phyloP scores from a whole-genome alignment of 2,113 vertebrate species.

The Paralichthys olivaceus region DNA sequence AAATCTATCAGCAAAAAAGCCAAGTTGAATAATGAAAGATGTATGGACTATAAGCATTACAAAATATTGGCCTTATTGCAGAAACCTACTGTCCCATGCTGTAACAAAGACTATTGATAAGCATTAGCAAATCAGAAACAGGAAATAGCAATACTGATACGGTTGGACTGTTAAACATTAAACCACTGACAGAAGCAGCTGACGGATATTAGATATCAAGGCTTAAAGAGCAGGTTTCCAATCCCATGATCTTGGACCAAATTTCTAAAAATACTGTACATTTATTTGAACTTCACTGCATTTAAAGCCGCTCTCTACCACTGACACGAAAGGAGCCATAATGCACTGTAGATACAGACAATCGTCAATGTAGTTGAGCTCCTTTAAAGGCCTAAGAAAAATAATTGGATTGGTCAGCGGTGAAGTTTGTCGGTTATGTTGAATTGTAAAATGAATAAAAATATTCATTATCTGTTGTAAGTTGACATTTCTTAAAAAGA shows the following conservation, averaged over 20 bases:
- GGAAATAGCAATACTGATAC: slow-evolving; percentile 27
- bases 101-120: slow-evolving; percentile 16
- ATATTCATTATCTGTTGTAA: background rate
- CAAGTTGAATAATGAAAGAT: slow-evolving; percentile 28
- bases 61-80: slow-evolving; percentile 11
- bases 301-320: slow-evolving; percentile 1
- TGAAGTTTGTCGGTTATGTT: too few relatives aligned
- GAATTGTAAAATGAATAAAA: too few relatives aligned
- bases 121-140: slow-evolving; percentile 36
- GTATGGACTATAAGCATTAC: slow-evolving; percentile 15
- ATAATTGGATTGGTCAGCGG: background rate
- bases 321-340: background rate
- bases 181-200: slow-evolving; percentile 12
- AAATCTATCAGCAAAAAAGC: slow-evolving; percentile 20
- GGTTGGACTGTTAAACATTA: slow-evolving; percentile 15
- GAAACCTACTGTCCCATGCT: background rate
- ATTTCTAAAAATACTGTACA: background rate
- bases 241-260: background rate
- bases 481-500: too few relatives aligned
- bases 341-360: background rate
- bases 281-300: background rate
- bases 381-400: slow-evolving; percentile 11
- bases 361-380: background rate
- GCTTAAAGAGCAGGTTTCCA: slow-evolving; percentile 4
- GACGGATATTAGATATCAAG: background rate